Conservation (phyloP, 2,888 invertebrate species). For the Homarus gammarus region DNA sequence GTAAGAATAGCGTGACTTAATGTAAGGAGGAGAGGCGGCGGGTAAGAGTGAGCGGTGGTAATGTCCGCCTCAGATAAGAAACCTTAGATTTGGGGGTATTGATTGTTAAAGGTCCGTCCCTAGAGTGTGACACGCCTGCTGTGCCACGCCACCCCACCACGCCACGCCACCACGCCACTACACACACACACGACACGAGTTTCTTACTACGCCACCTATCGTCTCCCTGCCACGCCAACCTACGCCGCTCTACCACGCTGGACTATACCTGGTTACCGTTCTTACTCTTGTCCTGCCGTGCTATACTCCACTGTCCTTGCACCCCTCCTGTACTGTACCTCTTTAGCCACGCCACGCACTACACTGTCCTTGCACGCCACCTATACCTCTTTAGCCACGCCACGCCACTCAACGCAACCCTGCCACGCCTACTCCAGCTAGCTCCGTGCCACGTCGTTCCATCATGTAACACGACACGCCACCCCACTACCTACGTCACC, state of each 20-base stretch:
- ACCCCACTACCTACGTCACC: neutral
- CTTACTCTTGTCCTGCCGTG: neutral
- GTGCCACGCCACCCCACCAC: neutral
- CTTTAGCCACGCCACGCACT: constrained; percentile 11
- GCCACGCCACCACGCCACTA: neutral
- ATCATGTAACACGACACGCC: neutral
- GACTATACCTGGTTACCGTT: neutral
- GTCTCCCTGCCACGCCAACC: neutral
- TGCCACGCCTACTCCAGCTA: neutral
- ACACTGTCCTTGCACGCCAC: neutral
- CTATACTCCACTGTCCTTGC: neutral
- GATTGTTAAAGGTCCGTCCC: constrained; percentile 41
- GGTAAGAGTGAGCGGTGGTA: constrained; percentile 14
- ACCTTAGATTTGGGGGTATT: constrained; percentile 50
- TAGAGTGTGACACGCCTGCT: neutral
- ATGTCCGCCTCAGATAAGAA: constrained; percentile 28
- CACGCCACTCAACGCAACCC: neutral
- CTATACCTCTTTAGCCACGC: neutral
- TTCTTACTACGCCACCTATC: neutral
- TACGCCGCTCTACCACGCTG: neutral
- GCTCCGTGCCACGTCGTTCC: neutral
- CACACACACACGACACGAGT: neutral
- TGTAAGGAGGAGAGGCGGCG: too few relatives aligned
- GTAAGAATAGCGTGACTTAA: neutral
- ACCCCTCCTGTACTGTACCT: neutral